Conservation (phyloP, 1,140 invertebrate genomes). For the Sycophaga agraensis region DNA sequence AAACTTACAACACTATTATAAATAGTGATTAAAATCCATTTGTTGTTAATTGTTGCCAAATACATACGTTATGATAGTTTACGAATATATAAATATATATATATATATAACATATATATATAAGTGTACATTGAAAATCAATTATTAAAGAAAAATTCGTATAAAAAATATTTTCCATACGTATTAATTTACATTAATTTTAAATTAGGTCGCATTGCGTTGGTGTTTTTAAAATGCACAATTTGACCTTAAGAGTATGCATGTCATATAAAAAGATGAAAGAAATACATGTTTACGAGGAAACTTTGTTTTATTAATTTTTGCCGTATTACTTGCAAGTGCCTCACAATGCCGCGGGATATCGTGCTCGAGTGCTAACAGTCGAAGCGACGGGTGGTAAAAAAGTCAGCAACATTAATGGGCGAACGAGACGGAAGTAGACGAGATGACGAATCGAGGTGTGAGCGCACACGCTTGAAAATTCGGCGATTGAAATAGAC, state of each 20-base stretch:
- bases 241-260: no score
- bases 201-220: constrained; percentile 28
- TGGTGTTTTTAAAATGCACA: constrained; percentile 21
- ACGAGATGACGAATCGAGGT: not conserved
- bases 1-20: constrained; percentile 20
- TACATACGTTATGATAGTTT: constrained; percentile 37
- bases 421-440: not conserved
- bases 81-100: constrained; percentile 34
- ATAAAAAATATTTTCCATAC: constrained; percentile 28
- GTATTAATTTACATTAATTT: not conserved
- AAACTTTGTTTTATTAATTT: no score
- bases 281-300: no score
- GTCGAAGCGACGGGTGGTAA: no score
- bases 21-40: constrained; percentile 42
- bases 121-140: constrained; percentile 15
- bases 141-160: constrained; percentile 22
- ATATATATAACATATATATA: constrained; percentile 35
- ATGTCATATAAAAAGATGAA: no score
- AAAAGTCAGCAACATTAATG: no score
- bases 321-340: no score
- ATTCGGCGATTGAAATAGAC: constrained; percentile 36
- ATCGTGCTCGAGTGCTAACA: no score
- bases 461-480: constrained; percentile 21
- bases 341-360: no score
- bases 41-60: constrained; percentile 60